These are phyloP conservation scores for Dolichomitus sp. DNA, from an alignment of 2,888 invertebrate species.

Conservation along the genomic window DNA sequence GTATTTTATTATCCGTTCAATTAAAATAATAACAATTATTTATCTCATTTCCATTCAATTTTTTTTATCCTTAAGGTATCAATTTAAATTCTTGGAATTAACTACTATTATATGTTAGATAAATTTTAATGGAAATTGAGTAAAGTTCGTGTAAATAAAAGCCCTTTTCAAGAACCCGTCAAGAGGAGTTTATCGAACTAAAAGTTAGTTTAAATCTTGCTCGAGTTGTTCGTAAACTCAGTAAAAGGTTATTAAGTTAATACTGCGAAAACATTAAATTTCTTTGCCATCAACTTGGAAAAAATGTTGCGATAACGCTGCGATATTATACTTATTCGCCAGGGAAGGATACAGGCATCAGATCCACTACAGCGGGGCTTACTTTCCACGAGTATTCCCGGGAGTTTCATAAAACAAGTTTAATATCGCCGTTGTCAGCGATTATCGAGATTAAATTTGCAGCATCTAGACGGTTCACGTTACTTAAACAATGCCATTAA, in stretches of 20 bases:
- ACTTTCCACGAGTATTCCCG: slow-evolving; percentile 13
- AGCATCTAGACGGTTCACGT: slow-evolving; percentile 13
- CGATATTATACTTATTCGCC: neutral
- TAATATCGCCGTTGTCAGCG: slow-evolving; percentile 48
- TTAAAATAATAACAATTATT: no score
- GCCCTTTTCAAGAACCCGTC: neutral
- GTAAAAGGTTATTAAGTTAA: neutral
- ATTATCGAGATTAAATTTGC: slow-evolving; percentile 58
- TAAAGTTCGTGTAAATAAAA: neutral
- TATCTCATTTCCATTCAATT: no score
- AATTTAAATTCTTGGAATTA: neutral
- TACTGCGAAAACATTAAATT: neutral
- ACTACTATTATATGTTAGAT: neutral
- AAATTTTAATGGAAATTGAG: neutral
- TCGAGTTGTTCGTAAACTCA: neutral
- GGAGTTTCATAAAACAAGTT: slow-evolving; percentile 55
- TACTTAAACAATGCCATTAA: slow-evolving; percentile 44
- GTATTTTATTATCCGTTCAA: no score
- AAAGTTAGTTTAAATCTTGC: neutral
- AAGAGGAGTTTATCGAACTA: neutral
- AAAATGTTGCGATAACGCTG: slow-evolving; percentile 9
- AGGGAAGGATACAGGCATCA: neutral
- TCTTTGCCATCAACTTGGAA: neutral
- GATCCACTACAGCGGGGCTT: slow-evolving; percentile 1
- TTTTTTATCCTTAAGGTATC: no score